Evolutionary conservation across 2,797 vertebrate genomes (phyloP), one percentile per base, ranked within the genome.

Genomic region (Chelon labrosus): DNA sequence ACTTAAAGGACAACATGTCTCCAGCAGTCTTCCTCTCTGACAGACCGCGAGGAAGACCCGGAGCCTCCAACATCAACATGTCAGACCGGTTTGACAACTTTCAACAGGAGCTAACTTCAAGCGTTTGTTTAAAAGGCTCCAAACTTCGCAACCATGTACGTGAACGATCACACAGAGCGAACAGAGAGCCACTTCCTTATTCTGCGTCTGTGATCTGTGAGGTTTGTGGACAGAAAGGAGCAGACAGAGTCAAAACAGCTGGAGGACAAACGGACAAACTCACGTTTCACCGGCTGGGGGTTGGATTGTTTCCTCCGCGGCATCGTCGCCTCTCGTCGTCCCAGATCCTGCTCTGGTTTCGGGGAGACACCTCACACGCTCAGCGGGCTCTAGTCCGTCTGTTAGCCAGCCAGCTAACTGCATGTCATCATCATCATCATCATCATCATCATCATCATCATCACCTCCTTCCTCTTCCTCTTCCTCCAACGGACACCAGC

Each of bases 281-380:
- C 92, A 96, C 96, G 76, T 93, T 97, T 97, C 66, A 97, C 95
- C 57, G 96, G 96, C 88, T 97, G 96, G 1, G 96, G 96, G 91
- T 97, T 95, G 69, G 95, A 95, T 39, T 97, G 96, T 85, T 97
- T 97, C 76, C 96, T 95, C 87, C 96, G 94, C 84, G 96, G 96
- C 96, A 97, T 97, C 77, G 69, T 93, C 66, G 52, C 56, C 56
- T 63, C 56, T 53, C 31, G 38, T 55, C 11, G 69, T 10, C 74
- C 81, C 39, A 5, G 76, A 27, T 82, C 72, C 78, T 7, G 67
- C 44, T 65, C 65, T 42, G 53, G 41, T 41, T 65, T 25, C 25
- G 31, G 65, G 53, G 38, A 37, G 42, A 42, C 83, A 49, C 63
- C 49, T 5, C 38, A 10, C 22, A 20, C 46, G 12, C 44, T 37